Evolutionary conservation across 2,113 vertebrate genomes (phyloP).

Genomic region (Zonotrichia leucophrys): DNA sequence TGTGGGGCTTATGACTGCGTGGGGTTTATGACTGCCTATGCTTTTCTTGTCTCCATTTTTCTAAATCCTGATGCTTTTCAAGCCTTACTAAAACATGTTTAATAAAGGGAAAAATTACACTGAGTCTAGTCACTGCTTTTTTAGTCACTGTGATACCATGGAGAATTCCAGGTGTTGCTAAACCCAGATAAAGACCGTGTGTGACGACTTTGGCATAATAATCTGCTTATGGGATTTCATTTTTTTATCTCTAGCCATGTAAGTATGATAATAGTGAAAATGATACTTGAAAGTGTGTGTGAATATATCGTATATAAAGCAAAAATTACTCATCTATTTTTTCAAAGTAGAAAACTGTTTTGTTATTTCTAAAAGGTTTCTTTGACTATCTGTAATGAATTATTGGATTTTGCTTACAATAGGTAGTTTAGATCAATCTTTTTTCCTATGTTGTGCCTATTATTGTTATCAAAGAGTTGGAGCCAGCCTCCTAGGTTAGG

Average conservation of each 20-base stretch:
- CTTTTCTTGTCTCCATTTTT: background rate
- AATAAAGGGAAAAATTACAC: slow-evolving; percentile 23
- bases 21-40: background rate
- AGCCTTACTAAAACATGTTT: slow-evolving; percentile 32
- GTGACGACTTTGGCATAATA: slow-evolving; percentile 3
- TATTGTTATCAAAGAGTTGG: slow-evolving; percentile 17
- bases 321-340: slow-evolving; percentile 59
- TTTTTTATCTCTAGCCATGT: slow-evolving; percentile 39
- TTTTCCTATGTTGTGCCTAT: slow-evolving; percentile 40
- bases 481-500: background rate
- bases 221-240: slow-evolving; percentile 7
- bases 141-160: background rate
- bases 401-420: slow-evolving; percentile 4
- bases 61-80: slow-evolving; percentile 21
- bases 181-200: slow-evolving; percentile 1
- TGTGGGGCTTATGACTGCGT: slow-evolving; percentile 6
- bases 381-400: slow-evolving; percentile 39
- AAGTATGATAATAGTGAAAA: slow-evolving; percentile 51
- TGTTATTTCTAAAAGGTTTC: slow-evolving; percentile 39
- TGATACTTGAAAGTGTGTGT: slow-evolving; percentile 60
- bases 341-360: slow-evolving; percentile 34
- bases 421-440: background rate
- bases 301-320: slow-evolving; percentile 47
- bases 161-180: slow-evolving; percentile 43
- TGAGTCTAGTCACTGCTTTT: slow-evolving; percentile 18